Base-by-base conservation (phyloP, 2,797 vertebrate species). In the Kryptolebias ocellatus region DNA sequence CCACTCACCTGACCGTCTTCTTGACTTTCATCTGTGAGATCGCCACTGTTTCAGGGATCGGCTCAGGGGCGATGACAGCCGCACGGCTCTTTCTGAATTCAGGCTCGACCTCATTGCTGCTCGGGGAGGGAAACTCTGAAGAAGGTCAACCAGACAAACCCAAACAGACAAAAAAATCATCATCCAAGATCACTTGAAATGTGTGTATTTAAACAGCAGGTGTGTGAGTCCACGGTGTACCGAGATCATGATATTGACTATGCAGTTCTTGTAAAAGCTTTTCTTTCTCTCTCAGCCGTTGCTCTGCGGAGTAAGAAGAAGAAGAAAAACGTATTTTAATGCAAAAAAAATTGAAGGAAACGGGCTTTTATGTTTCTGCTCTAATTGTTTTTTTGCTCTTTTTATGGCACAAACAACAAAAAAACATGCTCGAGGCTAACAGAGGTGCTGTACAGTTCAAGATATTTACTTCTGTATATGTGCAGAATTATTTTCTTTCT, bases 61-160 rank as follows among this genome's bases (percentile, higher is more conserved):
- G 91, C 59, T 96, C 94, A 0, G 93, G 57, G 44, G 94, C 92
- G 1, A 95, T 94, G 78, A 94, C 91, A 0, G 92, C 93, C 0
- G 89, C 83, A 1, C 93, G 88, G 72, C 93, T 94, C 76, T 76
- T 89, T 75, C 87, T 83, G 63, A 89, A 78, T 60, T 92, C 81
- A 0, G 78, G 74, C 0, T 91, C 64, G 4, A 60, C 45, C 0
- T 92, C 93, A 72, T 85, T 83, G 62, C 76, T 66, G 53, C 63
- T 53, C 54, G 72, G 84, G 20, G 84, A 65, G 15, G 82, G 72
- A 67, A 76, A 77, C 15, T 92, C 94, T 94, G 78, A n/a, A 44
- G 37, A 7, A 42, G 44, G 67, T 9, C 45, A 73, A 62, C 67
- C n/a, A 74, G 53, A 68, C 17, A 50, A 24, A 60, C 51, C 57